A percentile compares a stretch with the other conserved stretches of the same genome.
Evolutionary conservation across 2,113 vertebrate species (phyloP).

Genomic region (Lathamus discolor): DNA sequence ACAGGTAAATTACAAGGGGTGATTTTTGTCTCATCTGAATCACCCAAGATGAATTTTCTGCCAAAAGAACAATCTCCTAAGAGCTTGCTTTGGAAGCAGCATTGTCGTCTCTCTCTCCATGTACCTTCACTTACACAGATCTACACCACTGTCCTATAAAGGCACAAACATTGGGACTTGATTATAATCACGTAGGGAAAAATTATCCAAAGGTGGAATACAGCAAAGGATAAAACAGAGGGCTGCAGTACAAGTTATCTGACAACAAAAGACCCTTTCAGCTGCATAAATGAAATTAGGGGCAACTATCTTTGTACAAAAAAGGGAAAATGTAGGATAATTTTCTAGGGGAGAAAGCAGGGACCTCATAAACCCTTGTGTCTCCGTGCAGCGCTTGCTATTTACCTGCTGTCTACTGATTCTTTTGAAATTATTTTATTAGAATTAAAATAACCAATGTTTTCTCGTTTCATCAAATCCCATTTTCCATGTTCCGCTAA

Average conservation of each 20-base stretch:
- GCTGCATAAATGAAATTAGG: background rate
- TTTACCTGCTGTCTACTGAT: constrained; percentile 58
- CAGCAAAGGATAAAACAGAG: background rate
- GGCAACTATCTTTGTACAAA: background rate
- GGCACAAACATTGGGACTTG: fast-evolving
- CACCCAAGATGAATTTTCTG: background rate
- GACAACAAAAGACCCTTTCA: background rate
- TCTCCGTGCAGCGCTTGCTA: background rate
- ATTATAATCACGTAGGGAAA: fast-evolving
- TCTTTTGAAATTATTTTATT: constrained; percentile 55
- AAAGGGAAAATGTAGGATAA: background rate
- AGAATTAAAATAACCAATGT: constrained; percentile 64
- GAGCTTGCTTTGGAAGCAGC: background rate
- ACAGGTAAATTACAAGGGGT: background rate
- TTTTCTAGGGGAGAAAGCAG: background rate
- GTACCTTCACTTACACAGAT: background rate
- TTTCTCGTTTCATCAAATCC: constrained; percentile 73
- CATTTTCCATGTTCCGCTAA: constrained; percentile 68
- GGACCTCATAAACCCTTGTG: background rate
- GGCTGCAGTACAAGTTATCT: background rate
- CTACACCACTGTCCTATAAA: fast-evolving
- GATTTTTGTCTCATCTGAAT: background rate
- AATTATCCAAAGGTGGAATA: background rate
- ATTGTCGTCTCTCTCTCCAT: background rate
- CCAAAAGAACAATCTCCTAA: background rate